Percentiles rank a stretch among this genome's conserved stretches.
Evolutionary conservation across 2,888 invertebrate genomes (phyloP).

Genomic region (Drosophila subquinaria): DNA sequence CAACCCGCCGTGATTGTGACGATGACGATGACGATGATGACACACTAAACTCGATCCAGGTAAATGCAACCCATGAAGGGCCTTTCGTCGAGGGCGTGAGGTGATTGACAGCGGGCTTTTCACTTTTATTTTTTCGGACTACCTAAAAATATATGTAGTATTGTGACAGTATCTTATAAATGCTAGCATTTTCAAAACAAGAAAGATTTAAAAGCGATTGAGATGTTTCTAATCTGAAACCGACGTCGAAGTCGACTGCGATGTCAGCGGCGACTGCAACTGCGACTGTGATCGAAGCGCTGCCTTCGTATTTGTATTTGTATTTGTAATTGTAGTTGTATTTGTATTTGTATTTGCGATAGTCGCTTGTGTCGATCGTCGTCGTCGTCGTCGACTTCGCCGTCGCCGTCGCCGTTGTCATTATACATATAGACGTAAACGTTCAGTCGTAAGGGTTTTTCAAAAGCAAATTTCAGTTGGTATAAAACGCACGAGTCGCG

Average conservation of each 20-base stretch:
- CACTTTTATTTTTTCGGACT: not conserved
- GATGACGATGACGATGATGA: conserved; percentile 13
- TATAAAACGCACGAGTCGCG: conserved; percentile 73
- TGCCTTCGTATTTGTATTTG: conserved; percentile 44
- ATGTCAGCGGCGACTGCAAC: conserved; percentile 10
- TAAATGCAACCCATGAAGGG: conserved; percentile 31
- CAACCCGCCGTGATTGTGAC: conserved; percentile 16
- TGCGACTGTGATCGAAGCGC: conserved; percentile 24
- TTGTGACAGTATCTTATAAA: not conserved
- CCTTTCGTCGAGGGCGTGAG: conserved; percentile 48
- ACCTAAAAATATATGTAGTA: not conserved
- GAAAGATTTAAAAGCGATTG: conserved; percentile 7
- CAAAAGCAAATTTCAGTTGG: conserved; percentile 78
- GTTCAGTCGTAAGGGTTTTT: conserved; percentile 77
- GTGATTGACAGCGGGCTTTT: conserved; percentile 53
- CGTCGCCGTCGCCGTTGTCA: conserved; percentile 21
- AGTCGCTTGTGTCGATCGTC: conserved; percentile 53
- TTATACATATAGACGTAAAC: conserved; percentile 47
- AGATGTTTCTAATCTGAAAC: conserved; percentile 39
- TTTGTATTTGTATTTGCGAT: conserved; percentile 54
- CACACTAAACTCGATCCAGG: conserved; percentile 1
- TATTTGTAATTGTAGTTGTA: conserved; percentile 51
- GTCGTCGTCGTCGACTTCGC: conserved; percentile 44
- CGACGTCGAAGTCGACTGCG: conserved; percentile 2
- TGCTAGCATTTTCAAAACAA: not conserved